Evolutionary conservation across 92 coral and sea anemone genomes (phyloP).

Genomic region (Montipora capitata): DNA sequence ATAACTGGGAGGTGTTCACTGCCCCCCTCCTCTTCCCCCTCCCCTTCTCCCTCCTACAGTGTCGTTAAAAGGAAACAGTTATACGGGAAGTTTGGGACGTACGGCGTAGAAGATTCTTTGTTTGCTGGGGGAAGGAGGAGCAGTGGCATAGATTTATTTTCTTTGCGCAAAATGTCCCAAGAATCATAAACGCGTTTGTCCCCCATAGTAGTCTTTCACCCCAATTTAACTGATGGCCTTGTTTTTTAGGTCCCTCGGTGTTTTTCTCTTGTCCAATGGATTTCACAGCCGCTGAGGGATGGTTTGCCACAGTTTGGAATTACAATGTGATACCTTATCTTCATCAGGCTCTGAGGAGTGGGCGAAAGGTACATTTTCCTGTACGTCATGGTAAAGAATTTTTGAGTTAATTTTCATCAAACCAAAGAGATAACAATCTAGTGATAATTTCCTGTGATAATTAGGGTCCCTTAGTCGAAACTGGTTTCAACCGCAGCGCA

Average conservation of each 20-base stretch:
- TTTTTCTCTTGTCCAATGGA: constrained; percentile 95
- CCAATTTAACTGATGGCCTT: not conserved
- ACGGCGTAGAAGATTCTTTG: not conserved
- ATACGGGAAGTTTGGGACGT: too few relatives aligned
- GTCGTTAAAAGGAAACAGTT: too few relatives aligned
- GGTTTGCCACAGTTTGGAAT: constrained; percentile 95
- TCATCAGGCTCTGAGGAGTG: constrained; percentile 82
- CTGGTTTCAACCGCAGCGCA: too few relatives aligned
- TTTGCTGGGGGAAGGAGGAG: too few relatives aligned
- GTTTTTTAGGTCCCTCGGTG: constrained; percentile 81
- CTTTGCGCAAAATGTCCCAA: not conserved
- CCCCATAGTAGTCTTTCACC: not conserved
- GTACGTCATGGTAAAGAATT: not conserved
- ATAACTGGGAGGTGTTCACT: too few relatives aligned
- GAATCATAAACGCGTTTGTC: too few relatives aligned
- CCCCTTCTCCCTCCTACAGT: too few relatives aligned
- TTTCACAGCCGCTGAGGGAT: constrained; percentile 82
- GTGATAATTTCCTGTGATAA: too few relatives aligned
- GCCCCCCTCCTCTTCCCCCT: too few relatives aligned
- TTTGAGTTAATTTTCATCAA: not conserved
- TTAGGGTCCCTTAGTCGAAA: too few relatives aligned
- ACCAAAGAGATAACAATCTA: not conserved
- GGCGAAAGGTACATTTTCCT: constrained; percentile 73
- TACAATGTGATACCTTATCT: constrained; percentile 85
- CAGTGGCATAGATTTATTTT: not conserved